Percentiles rank a stretch among this genome's conserved stretches.
phyloP scores from a whole-genome alignment of 2,888 invertebrate species.

The Monopis laevigella region DNA sequence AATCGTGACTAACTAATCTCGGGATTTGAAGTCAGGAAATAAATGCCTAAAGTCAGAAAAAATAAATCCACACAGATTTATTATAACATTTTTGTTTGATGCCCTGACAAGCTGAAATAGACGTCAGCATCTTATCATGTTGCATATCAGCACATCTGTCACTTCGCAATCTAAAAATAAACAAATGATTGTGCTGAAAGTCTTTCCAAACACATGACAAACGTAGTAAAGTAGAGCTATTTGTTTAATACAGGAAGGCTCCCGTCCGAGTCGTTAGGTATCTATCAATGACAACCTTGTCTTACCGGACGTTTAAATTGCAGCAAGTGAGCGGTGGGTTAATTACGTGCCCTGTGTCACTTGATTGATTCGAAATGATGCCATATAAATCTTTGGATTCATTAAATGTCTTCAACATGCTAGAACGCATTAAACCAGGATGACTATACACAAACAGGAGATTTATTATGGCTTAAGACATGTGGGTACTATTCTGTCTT shows the following conservation, averaged over 20 bases:
- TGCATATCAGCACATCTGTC: slow-evolving; percentile 9
- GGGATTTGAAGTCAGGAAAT: slow-evolving; percentile 4
- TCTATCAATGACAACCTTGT: slow-evolving; percentile 5
- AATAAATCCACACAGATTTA: slow-evolving; percentile 3
- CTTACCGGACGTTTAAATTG: slow-evolving; percentile 7
- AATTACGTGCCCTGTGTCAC: slow-evolving; percentile 49
- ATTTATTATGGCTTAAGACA: no score
- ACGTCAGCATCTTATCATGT: slow-evolving; percentile 6
- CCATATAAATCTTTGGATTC: no score
- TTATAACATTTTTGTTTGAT: slow-evolving; percentile 5
- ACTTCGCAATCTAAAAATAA: slow-evolving; percentile 7
- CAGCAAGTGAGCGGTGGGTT: slow-evolving; percentile 24
- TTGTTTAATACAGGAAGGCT: neutral
- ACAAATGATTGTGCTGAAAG: slow-evolving; percentile 5
- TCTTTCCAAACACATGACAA: neutral
- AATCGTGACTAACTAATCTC: slow-evolving; percentile 1
- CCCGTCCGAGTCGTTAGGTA: neutral
- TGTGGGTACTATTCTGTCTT: no score
- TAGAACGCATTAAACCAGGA: no score
- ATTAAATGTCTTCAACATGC: no score
- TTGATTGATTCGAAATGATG: no score
- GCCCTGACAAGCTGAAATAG: slow-evolving; percentile 8
- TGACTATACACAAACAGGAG: no score
- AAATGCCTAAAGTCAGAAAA: neutral
- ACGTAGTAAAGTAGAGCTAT: neutral